Conservation (phyloP, 2,888 invertebrate genomes). For the Cybosia mesomella region DNA sequence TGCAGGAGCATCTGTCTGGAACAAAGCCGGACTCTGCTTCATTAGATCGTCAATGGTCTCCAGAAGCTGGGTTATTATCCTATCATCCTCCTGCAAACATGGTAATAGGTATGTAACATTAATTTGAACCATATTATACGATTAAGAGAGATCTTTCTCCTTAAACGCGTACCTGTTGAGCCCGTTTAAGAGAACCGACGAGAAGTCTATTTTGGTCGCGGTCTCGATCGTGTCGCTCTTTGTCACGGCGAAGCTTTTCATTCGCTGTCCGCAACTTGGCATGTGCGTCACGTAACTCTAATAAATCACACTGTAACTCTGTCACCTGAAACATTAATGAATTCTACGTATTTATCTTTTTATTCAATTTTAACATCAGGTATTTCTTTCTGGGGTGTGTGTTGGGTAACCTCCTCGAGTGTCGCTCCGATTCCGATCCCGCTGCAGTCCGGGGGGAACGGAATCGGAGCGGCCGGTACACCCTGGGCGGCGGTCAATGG, state of each 20-base stretch:
- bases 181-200: conserved; percentile 79
- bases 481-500: too few relatives aligned
- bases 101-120: neutral
- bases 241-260: conserved; percentile 95
- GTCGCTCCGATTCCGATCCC: too few relatives aligned
- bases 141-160: neutral
- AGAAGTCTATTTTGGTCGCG: conserved; percentile 88
- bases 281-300: conserved; percentile 96
- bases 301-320: conserved; percentile 94
- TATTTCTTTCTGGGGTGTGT: too few relatives aligned
- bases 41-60: conserved; percentile 94
- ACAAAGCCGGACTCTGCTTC: conserved; percentile 91
- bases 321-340: conserved; percentile 72
- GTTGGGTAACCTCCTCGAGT: too few relatives aligned
- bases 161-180: conserved; percentile 78
- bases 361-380: too few relatives aligned
- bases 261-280: conserved; percentile 96
- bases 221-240: conserved; percentile 94
- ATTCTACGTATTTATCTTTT: neutral
- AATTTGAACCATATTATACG: neutral
- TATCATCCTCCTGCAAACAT: conserved; percentile 88
- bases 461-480: too few relatives aligned
- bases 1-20: conserved; percentile 67
- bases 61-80: conserved; percentile 90
- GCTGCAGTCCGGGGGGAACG: too few relatives aligned